Conservation (phyloP, 2,888 invertebrate genomes). For the Druceiella hillmani region DNA sequence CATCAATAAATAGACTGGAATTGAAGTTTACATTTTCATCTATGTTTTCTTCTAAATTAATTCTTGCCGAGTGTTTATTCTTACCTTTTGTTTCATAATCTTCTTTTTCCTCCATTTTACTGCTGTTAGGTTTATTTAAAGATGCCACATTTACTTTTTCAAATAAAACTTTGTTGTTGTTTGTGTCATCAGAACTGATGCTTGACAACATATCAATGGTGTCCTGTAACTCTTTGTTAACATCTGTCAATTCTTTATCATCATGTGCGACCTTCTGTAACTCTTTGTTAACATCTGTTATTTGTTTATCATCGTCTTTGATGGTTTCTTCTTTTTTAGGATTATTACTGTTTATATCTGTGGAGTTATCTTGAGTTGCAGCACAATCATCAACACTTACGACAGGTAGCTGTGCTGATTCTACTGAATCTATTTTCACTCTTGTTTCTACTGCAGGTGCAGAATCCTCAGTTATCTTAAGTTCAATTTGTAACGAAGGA, state of each 20-base stretch:
- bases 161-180: constrained; percentile 34
- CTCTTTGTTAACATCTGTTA: neutral
- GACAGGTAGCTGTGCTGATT: too few species aligned
- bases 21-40: too few species aligned
- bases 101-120: constrained; percentile 6
- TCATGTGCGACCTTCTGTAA: too few species aligned
- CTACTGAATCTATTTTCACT: constrained; percentile 2
- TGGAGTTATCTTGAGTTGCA: constrained; percentile 4
- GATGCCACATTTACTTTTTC: constrained; percentile 44
- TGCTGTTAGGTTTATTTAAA: neutral
- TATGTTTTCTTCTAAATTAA: too few species aligned
- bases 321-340: constrained; percentile 1
- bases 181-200: constrained; percentile 29
- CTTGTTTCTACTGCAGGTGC: constrained; percentile 5
- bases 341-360: constrained; percentile 1
- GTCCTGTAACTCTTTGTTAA: neutral
- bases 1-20: too few species aligned
- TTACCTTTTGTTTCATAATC: constrained; percentile 1
- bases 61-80: too few species aligned
- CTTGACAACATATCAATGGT: too few species aligned
- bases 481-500: constrained; percentile 38
- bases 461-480: constrained; percentile 49
- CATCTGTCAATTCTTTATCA: neutral
- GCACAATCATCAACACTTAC: neutral
- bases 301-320: neutral